Conservation (phyloP, 2,888 invertebrate genomes). For the Acrobasis suavella region DNA sequence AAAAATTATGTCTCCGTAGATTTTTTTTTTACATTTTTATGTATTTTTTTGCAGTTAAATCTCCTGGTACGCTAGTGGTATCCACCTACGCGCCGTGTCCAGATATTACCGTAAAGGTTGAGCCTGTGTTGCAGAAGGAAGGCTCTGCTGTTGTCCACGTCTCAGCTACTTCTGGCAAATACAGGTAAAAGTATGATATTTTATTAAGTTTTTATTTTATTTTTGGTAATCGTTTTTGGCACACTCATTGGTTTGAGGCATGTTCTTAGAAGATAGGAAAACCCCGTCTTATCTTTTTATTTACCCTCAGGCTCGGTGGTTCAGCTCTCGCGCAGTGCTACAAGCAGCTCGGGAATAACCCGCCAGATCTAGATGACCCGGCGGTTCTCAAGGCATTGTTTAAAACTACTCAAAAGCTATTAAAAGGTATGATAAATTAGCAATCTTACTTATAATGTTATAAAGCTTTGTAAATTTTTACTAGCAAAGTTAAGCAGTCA, state of each 20-base stretch:
- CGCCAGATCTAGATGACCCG: constrained; percentile 91
- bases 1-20: too few relatives aligned
- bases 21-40: background rate
- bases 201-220: background rate
- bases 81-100: constrained; percentile 98
- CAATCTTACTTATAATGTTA: too few relatives aligned
- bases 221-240: too few relatives aligned
- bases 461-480: too few relatives aligned
- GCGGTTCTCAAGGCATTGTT: constrained; percentile 88
- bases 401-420: constrained; percentile 90
- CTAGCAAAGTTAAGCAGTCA: too few relatives aligned
- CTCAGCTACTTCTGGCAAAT: constrained; percentile 87
- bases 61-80: constrained; percentile 96
- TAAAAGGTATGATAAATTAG: constrained; percentile 81
- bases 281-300: too few relatives aligned
- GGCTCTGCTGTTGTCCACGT: constrained; percentile 89
- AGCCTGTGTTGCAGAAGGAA: constrained; percentile 92
- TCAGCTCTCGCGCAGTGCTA: constrained; percentile 96
- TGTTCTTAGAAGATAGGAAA: too few relatives aligned
- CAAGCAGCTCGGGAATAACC: constrained; percentile 89
- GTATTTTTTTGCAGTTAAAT: constrained; percentile 77
- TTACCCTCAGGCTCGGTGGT: constrained; percentile 88
- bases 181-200: constrained; percentile 56
- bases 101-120: constrained; percentile 91
- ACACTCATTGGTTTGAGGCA: too few relatives aligned